Conservation (phyloP, 2,797 vertebrate species). For the Clarias laeviceps region DNA sequence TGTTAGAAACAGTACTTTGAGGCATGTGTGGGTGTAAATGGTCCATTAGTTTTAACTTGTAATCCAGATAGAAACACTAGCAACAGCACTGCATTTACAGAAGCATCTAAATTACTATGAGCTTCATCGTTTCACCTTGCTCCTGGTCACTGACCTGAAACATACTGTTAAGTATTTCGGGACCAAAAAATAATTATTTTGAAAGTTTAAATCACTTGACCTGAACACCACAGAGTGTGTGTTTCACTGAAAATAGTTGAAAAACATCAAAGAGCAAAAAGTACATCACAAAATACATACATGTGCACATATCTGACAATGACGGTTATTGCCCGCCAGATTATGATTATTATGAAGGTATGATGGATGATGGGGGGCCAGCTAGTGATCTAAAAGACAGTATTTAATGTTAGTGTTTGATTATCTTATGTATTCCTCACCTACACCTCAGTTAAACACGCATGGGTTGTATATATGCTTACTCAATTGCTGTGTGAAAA, state of each 20-base stretch:
- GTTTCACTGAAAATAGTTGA: neutral
- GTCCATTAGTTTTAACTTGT: conserved; percentile 1
- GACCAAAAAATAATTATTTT: neutral
- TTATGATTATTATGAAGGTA: conserved; percentile 4
- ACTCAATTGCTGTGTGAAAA: neutral
- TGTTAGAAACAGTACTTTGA: neutral
- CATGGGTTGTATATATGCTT: too few species aligned
- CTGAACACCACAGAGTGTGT: neutral
- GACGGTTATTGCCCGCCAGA: neutral
- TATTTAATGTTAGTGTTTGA: neutral
- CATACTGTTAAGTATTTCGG: neutral
- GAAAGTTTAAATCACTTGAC: neutral
- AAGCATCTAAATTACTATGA: neutral
- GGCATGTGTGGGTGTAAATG: neutral
- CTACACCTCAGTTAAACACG: neutral
- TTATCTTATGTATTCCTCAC: neutral
- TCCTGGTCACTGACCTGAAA: conserved; percentile 11
- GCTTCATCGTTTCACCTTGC: neutral
- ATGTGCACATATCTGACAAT: neutral
- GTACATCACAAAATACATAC: neutral
- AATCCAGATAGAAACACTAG: neutral
- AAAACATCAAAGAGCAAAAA: neutral
- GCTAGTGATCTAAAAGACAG: neutral
- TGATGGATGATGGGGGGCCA: neutral
- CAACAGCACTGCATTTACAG: neutral